phyloP scores from a whole-genome alignment of 1,140 invertebrate species.

The Camponotus floridanus region DNA sequence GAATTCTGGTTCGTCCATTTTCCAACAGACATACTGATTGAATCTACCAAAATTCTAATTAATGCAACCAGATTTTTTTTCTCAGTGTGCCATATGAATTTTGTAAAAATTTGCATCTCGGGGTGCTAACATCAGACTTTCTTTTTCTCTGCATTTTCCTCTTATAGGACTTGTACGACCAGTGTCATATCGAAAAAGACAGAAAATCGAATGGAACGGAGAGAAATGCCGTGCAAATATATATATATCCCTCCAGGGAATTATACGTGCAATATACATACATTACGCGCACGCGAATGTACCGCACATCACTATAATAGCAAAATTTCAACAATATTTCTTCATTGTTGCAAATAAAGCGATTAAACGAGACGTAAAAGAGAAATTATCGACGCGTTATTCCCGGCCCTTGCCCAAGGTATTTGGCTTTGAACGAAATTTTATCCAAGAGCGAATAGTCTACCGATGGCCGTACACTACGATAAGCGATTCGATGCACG shows the following conservation, averaged over 20 bases:
- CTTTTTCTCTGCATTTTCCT: not conserved
- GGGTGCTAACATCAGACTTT: no score
- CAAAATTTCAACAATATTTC: not conserved
- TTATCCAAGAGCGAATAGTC: not conserved
- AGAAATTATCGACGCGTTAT: not conserved
- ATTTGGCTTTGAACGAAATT: not conserved
- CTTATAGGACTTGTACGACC: conserved; percentile 7
- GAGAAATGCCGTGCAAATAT: not conserved
- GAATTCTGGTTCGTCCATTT: no score
- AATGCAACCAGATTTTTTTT: no score
- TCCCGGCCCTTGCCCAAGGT: not conserved
- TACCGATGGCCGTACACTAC: not conserved
- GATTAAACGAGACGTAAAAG: not conserved
- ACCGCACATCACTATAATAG: not conserved
- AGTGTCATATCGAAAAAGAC: conserved; percentile 19
- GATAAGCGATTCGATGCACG: not conserved
- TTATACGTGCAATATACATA: not conserved
- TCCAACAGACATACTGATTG: no score
- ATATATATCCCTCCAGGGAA: not conserved
- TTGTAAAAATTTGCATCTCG: no score
- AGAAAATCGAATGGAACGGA: conserved; percentile 1
- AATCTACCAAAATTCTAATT: no score
- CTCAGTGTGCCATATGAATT: no score
- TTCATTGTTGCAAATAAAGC: not conserved
- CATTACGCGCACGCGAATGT: not conserved